Base-by-base conservation (phyloP, 2,888 invertebrate species). In the Zaprionus obscuricornis region DNA sequence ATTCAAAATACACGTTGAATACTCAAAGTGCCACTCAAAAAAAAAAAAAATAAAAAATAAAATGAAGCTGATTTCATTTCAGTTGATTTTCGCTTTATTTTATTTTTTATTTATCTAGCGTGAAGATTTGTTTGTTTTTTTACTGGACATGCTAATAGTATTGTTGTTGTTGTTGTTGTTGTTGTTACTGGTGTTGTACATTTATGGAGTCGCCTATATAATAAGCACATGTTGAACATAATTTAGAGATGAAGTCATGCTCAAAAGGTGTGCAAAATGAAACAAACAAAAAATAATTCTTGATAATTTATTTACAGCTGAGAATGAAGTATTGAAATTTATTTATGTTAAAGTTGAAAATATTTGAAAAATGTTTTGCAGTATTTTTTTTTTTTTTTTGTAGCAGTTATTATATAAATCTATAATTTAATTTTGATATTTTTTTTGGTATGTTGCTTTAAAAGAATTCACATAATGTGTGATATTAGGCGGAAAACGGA, bases 171-270 rank as follows among this genome's bases (percentile, higher is more conserved):
- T 40, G 22, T 26, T n/a, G n/a, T n/a, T n/a, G n/a, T n/a, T 31
- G 11, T 52, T 46, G 22, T 33, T 51, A 1, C 54, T 40, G 22
- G 22, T 66, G 29, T 68, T 59, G 55, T 60, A 60, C 67, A 49
- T 60, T 66, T 42, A 55, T 51, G 60, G 51, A 26, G 17, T 13
- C 43, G 36, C 22, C 31, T 34, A 27, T 52, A 51, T 43, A 66
- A 49, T 47, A 47, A 72, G 52, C 37, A 51, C 16, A 5, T 42
- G 27, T 40, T 54, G 56, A 66, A 49, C 78, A 84, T 77, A 63
- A 71, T 55, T 74, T 43, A 37, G 36, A 58, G 67, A 65, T 78
- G 77, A 78, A 62, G 67, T 78, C 77, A 78, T 60, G 39, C 39
- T 39, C 29, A 36, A 55, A 68, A 66, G 77, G 76, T 84, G 56